Evolutionary conservation across 2,888 invertebrate genomes (phyloP).

Genomic region (Galeopsomyia nigrocyanea): DNA sequence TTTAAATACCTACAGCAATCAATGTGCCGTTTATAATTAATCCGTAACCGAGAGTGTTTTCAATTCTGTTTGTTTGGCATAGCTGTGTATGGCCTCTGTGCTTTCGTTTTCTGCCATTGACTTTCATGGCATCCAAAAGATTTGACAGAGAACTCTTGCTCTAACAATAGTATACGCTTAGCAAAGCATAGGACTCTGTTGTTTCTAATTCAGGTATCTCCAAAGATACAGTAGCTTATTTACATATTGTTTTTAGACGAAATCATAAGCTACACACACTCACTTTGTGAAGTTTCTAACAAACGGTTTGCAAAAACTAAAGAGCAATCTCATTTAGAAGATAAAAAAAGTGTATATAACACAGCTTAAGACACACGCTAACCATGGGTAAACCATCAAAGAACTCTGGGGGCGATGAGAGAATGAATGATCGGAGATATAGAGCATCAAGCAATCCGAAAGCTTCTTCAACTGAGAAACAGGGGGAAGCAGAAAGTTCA

Average conservation of each 20-base stretch:
- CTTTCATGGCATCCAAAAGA: constrained; percentile 11
- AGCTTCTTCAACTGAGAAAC: constrained; percentile 46
- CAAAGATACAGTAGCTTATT: constrained; percentile 27
- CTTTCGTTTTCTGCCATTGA: constrained; percentile 2
- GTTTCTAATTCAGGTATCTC: constrained; percentile 17
- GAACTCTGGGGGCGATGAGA: constrained; percentile 64
- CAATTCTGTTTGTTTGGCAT: not conserved
- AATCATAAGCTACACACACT: constrained; percentile 12
- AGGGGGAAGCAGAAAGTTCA: constrained; percentile 35
- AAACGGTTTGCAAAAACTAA: constrained; percentile 14
- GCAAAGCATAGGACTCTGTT: constrained; percentile 12
- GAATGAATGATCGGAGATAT: constrained; percentile 61
- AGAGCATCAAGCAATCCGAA: constrained; percentile 58
- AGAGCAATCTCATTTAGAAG: constrained; percentile 28
- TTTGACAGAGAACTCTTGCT: not conserved
- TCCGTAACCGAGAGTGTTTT: not conserved
- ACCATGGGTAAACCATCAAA: constrained; percentile 64
- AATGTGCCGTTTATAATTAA: not conserved
- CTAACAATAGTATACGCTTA: not conserved
- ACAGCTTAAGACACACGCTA: constrained; percentile 43
- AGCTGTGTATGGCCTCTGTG: no score
- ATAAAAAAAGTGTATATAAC: constrained; percentile 26
- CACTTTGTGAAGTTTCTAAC: constrained; percentile 38
- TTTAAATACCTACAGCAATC: not conserved
- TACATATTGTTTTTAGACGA: constrained; percentile 32